Evolutionary conservation across 2,797 vertebrate species (phyloP).

Genomic region (Thunnus albacares): DNA sequence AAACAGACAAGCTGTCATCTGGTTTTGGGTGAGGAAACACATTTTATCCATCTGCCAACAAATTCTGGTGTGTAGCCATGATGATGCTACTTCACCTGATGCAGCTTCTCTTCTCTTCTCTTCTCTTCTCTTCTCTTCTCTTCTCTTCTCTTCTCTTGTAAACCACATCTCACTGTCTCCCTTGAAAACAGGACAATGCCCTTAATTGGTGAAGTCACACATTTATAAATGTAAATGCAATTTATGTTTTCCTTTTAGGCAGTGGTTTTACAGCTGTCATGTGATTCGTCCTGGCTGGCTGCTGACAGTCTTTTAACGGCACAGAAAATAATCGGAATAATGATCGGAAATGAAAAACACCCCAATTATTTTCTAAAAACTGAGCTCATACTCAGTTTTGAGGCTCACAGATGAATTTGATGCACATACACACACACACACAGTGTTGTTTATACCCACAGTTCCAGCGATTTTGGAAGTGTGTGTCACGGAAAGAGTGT

Average conservation of each 20-base stretch:
- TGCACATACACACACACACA: slow-evolving; percentile 27
- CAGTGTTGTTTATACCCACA: slow-evolving; percentile 60
- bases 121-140: background rate
- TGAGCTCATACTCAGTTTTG: slow-evolving; percentile 13
- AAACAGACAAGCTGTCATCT: slow-evolving; percentile 11
- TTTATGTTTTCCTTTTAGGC: slow-evolving; percentile 30
- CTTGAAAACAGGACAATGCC: slow-evolving; percentile 19
- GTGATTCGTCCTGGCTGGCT: slow-evolving; percentile 34
- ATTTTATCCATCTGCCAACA: slow-evolving; percentile 28
- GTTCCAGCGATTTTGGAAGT: slow-evolving; percentile 49
- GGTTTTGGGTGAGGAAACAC: slow-evolving; percentile 1
- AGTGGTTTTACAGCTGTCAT: slow-evolving; percentile 32
- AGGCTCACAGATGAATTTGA: slow-evolving; percentile 39
- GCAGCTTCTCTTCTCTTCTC: background rate
- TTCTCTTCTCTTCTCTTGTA: background rate
- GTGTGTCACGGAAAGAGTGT: slow-evolving; percentile 46
- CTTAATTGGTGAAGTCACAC: slow-evolving; percentile 49
- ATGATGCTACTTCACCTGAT: slow-evolving; percentile 24
- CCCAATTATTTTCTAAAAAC: slow-evolving; percentile 64
- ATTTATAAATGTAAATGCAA: slow-evolving; percentile 48
- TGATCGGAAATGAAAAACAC: slow-evolving; percentile 54
- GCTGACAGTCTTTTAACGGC: slow-evolving; percentile 49
- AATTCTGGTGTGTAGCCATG: slow-evolving; percentile 38
- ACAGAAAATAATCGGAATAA: slow-evolving; percentile 33
- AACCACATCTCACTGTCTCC: background rate